A percentile compares a stretch with the other conserved stretches of the same genome.
Conservation (phyloP, 64 coral and sea anemone genomes). For the Stylophora pistillata region DNA sequence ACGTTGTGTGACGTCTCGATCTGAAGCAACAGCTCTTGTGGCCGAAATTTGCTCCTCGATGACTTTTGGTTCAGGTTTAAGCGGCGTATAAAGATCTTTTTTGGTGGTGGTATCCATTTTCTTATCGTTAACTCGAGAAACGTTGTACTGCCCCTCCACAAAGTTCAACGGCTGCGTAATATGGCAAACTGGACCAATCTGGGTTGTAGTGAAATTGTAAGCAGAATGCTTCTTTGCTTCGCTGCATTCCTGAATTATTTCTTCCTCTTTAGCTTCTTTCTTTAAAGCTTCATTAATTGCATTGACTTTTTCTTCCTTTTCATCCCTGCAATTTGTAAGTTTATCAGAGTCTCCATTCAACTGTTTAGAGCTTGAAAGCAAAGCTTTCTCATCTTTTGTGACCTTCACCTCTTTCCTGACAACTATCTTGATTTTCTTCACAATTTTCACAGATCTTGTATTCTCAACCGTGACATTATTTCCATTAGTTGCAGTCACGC, state of each 20-base stretch:
- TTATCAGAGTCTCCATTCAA: neutral
- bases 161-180: neutral
- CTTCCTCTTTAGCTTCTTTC: neutral
- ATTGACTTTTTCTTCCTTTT: too few species aligned
- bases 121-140: neutral
- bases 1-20: too few species aligned
- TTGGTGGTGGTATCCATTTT: neutral
- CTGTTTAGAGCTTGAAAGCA: neutral
- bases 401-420: constrained; percentile 22
- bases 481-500: neutral
- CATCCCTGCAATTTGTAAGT: too few species aligned
- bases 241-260: neutral
- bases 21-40: too few species aligned
- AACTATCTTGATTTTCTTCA: constrained; percentile 45
- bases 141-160: neutral
- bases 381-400: neutral
- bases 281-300: too few species aligned
- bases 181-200: neutral
- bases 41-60: neutral
- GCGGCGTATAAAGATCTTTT: neutral
- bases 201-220: neutral
- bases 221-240: neutral
- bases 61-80: neutral
- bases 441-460: constrained; percentile 24
- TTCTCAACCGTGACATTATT: neutral